A percentile compares a stretch with the other conserved stretches of the same genome.
phyloP scores from a whole-genome alignment of 2,113 vertebrate genomes.

The Chlorodrepanis virens region DNA sequence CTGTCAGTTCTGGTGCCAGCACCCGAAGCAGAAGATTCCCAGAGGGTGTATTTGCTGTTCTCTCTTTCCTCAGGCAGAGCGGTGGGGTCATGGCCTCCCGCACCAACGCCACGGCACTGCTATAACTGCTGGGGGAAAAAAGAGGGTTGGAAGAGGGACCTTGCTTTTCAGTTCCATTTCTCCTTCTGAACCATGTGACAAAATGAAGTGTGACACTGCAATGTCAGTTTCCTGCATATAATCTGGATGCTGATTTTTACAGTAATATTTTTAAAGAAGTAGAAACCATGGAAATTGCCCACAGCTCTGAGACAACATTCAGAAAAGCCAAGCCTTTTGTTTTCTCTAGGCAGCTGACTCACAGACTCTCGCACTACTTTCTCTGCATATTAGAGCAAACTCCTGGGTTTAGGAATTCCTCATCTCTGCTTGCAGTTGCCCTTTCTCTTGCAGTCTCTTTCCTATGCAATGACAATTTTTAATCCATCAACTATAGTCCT shows the following conservation, averaged over 20 bases:
- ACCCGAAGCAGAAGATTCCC: background rate
- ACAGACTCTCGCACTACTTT: background rate
- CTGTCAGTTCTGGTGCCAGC: background rate
- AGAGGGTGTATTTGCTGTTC: background rate
- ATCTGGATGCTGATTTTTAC: background rate
- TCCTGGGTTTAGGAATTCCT: background rate
- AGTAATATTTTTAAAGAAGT: background rate
- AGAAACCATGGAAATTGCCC: background rate
- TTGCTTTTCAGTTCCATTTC: conserved; percentile 6
- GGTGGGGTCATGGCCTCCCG: background rate
- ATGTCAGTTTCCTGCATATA: background rate
- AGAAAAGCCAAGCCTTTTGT: background rate
- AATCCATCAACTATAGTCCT: background rate
- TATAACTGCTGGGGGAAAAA: background rate
- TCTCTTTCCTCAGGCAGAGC: background rate
- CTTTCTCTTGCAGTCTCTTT: background rate
- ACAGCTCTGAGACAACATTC: background rate
- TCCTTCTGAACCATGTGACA: background rate
- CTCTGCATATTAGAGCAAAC: background rate
- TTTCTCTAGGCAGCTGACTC: background rate
- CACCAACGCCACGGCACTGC: background rate
- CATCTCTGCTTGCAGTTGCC: background rate
- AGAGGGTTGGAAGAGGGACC: background rate
- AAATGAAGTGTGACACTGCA: conserved; percentile 12
- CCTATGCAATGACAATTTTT: background rate